Percentiles rank a stretch among this genome's conserved stretches.
Conservation (phyloP, 37 sponge, comb jelly and placozoan genomes). For the Mnemiopsis leidyi region DNA sequence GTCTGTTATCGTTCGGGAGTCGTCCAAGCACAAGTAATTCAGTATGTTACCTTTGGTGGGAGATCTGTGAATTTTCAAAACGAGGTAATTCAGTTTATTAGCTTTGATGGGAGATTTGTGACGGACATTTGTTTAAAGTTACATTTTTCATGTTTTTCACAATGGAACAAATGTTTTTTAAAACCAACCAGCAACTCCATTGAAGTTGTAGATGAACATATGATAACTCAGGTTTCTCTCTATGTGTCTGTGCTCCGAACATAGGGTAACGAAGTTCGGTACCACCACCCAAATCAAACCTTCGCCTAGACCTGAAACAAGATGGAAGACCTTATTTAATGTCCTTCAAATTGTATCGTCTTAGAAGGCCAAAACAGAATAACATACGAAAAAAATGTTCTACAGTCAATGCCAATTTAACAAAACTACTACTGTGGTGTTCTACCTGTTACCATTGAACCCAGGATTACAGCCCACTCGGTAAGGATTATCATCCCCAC, state of each 20-base stretch:
- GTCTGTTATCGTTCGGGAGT: not conserved
- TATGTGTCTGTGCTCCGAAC: conserved; percentile 16
- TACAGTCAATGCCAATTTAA: too few relatives aligned
- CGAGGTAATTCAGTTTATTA: too few relatives aligned
- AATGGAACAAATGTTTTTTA: too few relatives aligned
- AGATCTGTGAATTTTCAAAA: too few relatives aligned
- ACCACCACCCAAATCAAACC: conserved; percentile 53
- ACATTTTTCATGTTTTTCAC: too few relatives aligned
- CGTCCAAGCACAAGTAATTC: conserved; percentile 26
- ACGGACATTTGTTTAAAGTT: not conserved
- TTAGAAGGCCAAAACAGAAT: too few relatives aligned
- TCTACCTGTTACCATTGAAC: not conserved
- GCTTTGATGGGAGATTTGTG: not conserved
- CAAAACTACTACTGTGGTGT: too few relatives aligned
- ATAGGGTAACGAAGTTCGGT: conserved; percentile 6
- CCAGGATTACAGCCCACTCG: not conserved
- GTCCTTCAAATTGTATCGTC: too few relatives aligned
- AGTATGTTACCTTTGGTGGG: conserved; percentile 28
- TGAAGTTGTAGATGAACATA: conserved; percentile 55
- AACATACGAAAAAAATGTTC: too few relatives aligned
- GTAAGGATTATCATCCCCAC: not conserved
- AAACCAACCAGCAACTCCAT: conserved; percentile 46
- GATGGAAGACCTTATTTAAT: too few relatives aligned
- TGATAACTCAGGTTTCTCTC: conserved; percentile 49
- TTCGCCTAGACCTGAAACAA: not conserved